Percentiles rank a stretch among this genome's conserved stretches.
phyloP scores from a whole-genome alignment of 2,113 vertebrate genomes.

The Pimephales promelas region DNA sequence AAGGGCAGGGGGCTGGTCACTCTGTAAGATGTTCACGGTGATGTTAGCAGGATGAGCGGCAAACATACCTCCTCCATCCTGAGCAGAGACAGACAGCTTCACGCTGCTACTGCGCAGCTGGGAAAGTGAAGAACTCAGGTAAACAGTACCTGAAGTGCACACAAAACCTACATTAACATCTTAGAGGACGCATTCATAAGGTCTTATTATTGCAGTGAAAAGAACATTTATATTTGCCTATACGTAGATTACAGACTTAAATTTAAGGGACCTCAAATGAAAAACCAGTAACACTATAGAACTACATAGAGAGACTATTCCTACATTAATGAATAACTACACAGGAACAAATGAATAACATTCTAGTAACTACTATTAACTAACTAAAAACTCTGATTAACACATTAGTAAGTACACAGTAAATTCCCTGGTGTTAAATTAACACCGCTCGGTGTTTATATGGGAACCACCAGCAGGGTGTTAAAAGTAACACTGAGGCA shows the following conservation, averaged over 20 bases:
- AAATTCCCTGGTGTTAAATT: too few species aligned
- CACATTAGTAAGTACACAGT: too few species aligned
- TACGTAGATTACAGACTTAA: neutral
- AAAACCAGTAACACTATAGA: neutral
- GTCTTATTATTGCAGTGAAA: neutral
- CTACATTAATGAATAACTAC: too few species aligned
- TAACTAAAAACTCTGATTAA: too few species aligned
- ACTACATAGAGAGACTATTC: too few species aligned
- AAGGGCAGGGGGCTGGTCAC: constrained; percentile 73
- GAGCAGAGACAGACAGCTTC: constrained; percentile 76
- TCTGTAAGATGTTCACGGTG: constrained; percentile 81
- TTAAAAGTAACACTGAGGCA: too few species aligned
- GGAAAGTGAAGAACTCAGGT: constrained; percentile 79
- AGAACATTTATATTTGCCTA: neutral
- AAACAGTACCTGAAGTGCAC: constrained; percentile 79
- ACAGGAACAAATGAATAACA: too few species aligned
- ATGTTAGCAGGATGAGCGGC: constrained; percentile 78
- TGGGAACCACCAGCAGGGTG: too few species aligned
- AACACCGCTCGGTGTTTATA: too few species aligned
- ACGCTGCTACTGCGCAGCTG: constrained; percentile 74
- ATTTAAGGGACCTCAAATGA: neutral
- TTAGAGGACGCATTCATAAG: neutral
- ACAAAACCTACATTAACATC: neutral
- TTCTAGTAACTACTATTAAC: too few species aligned
- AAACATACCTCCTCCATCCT: constrained; percentile 80